These are phyloP conservation scores for Endomychus coccineus DNA, from an alignment of 2,888 invertebrate genomes.

Conservation along the genomic window DNA sequence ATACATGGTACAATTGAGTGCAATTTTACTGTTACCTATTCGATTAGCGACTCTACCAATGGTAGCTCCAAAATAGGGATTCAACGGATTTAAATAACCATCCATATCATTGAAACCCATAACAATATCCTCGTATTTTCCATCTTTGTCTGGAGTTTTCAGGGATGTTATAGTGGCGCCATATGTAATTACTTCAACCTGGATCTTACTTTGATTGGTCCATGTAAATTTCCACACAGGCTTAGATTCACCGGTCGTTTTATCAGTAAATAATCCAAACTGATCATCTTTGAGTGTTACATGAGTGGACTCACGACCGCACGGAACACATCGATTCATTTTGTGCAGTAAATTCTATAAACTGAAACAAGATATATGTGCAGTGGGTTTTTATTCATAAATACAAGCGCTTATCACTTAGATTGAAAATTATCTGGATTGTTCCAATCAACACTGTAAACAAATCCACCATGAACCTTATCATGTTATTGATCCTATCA, in stretches of 20 bases:
- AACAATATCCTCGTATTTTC: slow-evolving; percentile 66
- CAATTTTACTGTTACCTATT: slow-evolving; percentile 64
- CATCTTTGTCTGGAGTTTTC: slow-evolving; percentile 66
- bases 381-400: no score
- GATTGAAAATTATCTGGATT: no score
- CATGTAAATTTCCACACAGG: slow-evolving; percentile 58
- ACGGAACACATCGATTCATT: no score
- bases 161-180: slow-evolving; percentile 82
- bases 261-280: slow-evolving; percentile 34
- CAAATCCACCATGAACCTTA: no score
- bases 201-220: slow-evolving; percentile 57
- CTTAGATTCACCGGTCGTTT: slow-evolving; percentile 38
- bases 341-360: no score
- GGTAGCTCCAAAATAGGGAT: slow-evolving; percentile 82
- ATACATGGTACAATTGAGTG: slow-evolving; percentile 59
- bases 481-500: no score
- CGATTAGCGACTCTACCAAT: slow-evolving; percentile 83
- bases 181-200: slow-evolving; percentile 67
- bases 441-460: no score
- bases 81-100: slow-evolving; percentile 60
- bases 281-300: slow-evolving; percentile 38
- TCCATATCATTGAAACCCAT: slow-evolving; percentile 77
- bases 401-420: no score
- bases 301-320: no score
- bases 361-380: no score